Conservation (phyloP, 2,113 vertebrate species). For the Carettochelys insculpta region DNA sequence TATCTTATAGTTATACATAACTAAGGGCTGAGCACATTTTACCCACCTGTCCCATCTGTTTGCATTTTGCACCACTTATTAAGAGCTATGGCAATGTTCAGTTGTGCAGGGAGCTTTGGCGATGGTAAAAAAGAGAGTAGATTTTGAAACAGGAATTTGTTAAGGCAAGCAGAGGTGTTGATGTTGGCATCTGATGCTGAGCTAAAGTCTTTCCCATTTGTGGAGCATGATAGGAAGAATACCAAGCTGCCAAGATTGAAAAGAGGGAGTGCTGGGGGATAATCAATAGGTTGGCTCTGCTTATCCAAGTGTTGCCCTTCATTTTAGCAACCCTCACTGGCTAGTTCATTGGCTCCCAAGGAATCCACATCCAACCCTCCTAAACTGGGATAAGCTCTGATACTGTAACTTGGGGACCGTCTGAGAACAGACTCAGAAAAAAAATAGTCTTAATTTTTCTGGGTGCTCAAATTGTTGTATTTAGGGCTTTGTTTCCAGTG, state of each 20-base stretch:
- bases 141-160: not conserved
- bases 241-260: not conserved
- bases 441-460: not conserved
- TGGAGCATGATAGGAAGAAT: not conserved
- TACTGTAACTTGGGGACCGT: not conserved
- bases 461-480: not conserved
- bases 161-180: not conserved
- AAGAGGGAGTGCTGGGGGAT: not conserved
- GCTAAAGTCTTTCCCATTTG: not conserved
- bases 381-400: not conserved
- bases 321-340: not conserved
- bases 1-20: not conserved
- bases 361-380: not conserved
- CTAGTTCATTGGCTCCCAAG: not conserved
- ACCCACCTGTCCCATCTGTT: not conserved
- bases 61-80: not conserved
- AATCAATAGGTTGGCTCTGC: not conserved
- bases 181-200: not conserved
- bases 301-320: not conserved
- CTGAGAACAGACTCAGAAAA: not conserved
- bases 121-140: not conserved
- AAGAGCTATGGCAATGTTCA: not conserved
- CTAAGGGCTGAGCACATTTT: not conserved
- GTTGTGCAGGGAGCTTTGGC: not conserved
- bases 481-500: rapidly evolving